A percentile compares a stretch with the other conserved stretches of the same genome.
Evolutionary conservation across 2,888 invertebrate species (phyloP).

Genomic region (Lycia hirtaria): DNA sequence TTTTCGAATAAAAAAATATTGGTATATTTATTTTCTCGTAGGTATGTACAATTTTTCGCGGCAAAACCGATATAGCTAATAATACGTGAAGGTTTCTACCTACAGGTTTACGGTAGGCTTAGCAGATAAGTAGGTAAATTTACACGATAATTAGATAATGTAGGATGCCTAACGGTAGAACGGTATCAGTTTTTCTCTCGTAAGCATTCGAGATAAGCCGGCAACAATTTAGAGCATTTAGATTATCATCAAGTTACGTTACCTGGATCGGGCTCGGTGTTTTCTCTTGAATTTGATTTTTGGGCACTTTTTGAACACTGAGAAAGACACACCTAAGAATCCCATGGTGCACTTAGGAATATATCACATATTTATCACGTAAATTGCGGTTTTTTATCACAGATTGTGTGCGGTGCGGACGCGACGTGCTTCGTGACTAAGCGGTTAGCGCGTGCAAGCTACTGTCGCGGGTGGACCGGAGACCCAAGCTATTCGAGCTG

Average conservation of each 20-base stretch:
- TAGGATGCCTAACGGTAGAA: neutral
- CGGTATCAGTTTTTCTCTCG: neutral
- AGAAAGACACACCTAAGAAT: conserved; percentile 69
- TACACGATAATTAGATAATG: neutral
- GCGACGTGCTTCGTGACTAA: conserved; percentile 69
- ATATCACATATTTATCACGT: conserved; percentile 65
- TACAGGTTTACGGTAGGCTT: neutral
- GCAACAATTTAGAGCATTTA: neutral
- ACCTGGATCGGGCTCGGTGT: conserved; percentile 58
- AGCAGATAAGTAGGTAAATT: neutral
- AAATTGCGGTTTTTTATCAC: conserved; percentile 55
- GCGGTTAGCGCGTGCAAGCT: conserved; percentile 59
- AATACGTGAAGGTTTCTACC: neutral
- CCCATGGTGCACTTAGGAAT: conserved; percentile 60
- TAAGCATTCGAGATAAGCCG: neutral
- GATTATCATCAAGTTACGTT: conserved; percentile 37
- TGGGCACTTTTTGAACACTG: conserved; percentile 78
- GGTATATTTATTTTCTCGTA: neutral
- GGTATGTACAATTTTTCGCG: neutral
- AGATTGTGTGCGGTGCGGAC: conserved; percentile 59
- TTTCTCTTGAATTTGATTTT: conserved; percentile 66
- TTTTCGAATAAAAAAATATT: neutral
- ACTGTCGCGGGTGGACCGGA: conserved; percentile 38
- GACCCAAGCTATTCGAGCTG: conserved; percentile 39
- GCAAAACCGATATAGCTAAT: neutral